Evolutionary conservation across 2,888 invertebrate species (phyloP).

Genomic region (Steinernema scapterisci): DNA sequence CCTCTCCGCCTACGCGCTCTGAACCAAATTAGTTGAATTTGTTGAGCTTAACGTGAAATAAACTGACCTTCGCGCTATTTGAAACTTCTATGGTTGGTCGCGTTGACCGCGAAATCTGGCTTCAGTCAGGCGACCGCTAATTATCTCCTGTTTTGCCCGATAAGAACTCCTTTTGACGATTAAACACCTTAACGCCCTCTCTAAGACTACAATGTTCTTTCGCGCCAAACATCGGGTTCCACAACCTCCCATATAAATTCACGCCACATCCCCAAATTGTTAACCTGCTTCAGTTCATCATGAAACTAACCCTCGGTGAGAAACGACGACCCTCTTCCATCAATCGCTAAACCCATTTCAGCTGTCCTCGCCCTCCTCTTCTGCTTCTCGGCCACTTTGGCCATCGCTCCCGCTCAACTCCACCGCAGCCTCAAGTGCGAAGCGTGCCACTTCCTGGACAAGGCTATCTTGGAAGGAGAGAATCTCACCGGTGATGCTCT

Average conservation of each 20-base stretch:
- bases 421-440: background rate
- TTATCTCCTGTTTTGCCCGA: no score
- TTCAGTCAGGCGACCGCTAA: no score
- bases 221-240: no score
- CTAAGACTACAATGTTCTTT: no score
- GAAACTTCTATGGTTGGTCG: no score
- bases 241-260: no score
- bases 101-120: no score
- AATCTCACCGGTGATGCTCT: background rate
- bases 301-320: slow-evolving; percentile 1
- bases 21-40: background rate
- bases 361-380: background rate
- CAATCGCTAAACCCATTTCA: background rate
- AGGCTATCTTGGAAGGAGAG: background rate
- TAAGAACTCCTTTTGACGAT: no score
- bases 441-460: background rate
- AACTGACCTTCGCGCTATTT: no score
- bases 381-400: background rate
- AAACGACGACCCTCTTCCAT: background rate
- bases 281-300: background rate
- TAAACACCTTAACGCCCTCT: no score
- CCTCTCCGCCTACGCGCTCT: background rate
- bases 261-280: no score
- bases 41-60: no score
- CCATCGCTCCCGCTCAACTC: background rate